A percentile compares a stretch with the other conserved stretches of the same genome.
Conservation (phyloP, 2,113 vertebrate genomes). For the Manacus vitellinus region DNA sequence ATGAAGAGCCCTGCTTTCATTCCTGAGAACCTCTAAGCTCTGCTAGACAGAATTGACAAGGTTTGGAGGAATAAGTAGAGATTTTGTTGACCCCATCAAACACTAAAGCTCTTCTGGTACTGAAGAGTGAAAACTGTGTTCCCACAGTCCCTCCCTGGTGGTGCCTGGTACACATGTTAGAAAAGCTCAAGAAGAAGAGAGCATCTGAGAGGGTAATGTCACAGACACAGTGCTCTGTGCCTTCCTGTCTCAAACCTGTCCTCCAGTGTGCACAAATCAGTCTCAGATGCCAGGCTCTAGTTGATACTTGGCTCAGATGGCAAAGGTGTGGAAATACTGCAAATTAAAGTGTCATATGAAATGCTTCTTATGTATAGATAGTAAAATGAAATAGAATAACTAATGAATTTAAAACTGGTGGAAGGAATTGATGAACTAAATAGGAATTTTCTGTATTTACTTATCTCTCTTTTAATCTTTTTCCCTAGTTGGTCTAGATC, state of each 20-base stretch:
- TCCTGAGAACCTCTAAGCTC: neutral
- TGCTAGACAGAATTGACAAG: neutral
- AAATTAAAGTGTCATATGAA: neutral
- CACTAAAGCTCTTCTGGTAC: neutral
- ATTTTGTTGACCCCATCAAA: neutral
- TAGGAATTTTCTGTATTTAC: neutral
- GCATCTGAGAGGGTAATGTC: neutral
- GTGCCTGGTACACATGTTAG: neutral
- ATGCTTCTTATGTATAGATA: neutral
- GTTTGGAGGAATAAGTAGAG: neutral
- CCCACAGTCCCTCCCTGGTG: neutral
- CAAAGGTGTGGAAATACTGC: neutral
- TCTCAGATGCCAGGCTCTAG: neutral
- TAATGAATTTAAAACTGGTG: neutral
- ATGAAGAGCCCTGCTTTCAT: neutral
- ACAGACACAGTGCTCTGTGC: neutral
- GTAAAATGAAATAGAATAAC: neutral
- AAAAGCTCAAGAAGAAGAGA: neutral
- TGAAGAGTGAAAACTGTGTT: neutral
- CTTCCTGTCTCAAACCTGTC: neutral
- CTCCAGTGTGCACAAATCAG: neutral
- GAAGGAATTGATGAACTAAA: neutral
- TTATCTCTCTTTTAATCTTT: conserved; percentile 18
- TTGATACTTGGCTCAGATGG: neutral
- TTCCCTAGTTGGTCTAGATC: neutral